Evolutionary conservation across 2,113 vertebrate species (phyloP).

Genomic region (Phodopus roborovskii): DNA sequence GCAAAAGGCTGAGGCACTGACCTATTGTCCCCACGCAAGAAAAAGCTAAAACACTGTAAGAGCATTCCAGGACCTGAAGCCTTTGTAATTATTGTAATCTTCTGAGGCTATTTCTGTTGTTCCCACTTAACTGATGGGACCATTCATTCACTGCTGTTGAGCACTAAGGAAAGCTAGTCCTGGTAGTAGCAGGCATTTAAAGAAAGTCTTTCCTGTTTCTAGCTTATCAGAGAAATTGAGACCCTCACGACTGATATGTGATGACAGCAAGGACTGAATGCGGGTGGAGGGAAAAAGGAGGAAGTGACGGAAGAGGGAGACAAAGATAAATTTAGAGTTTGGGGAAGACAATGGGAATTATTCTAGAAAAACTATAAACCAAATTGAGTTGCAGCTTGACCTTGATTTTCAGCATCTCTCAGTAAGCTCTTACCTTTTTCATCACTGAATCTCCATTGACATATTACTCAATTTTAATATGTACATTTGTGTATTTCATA

Average conservation of each 20-base stretch:
- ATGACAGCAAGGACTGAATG: not conserved
- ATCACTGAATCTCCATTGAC: not conserved
- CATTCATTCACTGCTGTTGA: not conserved
- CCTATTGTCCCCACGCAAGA: not conserved
- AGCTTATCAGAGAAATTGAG: not conserved
- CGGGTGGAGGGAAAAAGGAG: not conserved
- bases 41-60: not conserved
- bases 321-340: too few relatives aligned
- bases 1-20: not conserved
- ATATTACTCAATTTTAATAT: not conserved
- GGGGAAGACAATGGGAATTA: not conserved
- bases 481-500: too few relatives aligned
- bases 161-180: not conserved
- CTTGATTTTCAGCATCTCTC: not conserved
- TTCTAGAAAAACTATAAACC: not conserved
- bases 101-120: not conserved
- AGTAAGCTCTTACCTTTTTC: not conserved
- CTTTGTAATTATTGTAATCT: fast-evolving
- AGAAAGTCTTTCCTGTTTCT: not conserved
- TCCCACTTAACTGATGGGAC: not conserved
- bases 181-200: not conserved
- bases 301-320: too few relatives aligned
- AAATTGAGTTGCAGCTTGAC: too few relatives aligned
- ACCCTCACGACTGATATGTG: not conserved
- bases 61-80: not conserved